phyloP scores from a whole-genome alignment of 2,888 invertebrate species.

The Heliconius ethilla region DNA sequence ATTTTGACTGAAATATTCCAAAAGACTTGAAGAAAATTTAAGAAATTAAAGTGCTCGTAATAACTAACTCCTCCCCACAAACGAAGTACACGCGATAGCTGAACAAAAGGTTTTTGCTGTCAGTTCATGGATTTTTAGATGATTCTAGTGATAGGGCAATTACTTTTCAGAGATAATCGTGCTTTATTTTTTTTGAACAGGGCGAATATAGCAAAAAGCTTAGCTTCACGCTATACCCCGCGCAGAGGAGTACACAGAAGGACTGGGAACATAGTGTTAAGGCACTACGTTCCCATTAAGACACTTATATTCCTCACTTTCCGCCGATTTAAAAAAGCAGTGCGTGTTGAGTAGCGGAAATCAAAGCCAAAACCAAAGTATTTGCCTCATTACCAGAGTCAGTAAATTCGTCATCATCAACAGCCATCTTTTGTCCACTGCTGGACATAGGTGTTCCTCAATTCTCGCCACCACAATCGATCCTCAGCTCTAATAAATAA shows the following conservation, averaged over 20 bases:
- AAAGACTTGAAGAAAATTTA: neutral
- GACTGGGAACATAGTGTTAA: too few species aligned
- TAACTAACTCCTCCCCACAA: neutral
- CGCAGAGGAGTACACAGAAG: accelerated
- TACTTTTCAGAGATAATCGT: neutral
- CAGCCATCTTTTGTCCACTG: too few species aligned
- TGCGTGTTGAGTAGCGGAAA: too few species aligned
- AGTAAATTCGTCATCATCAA: too few species aligned
- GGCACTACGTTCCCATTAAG: too few species aligned
- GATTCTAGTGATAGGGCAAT: neutral
- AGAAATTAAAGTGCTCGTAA: neutral
- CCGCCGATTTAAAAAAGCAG: too few species aligned
- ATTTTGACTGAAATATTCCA: neutral
- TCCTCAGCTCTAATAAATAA: too few species aligned
- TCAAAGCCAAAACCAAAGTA: too few species aligned
- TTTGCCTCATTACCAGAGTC: too few species aligned
- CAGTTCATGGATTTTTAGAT: neutral
- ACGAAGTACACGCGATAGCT: neutral
- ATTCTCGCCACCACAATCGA: too few species aligned
- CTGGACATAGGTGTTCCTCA: too few species aligned
- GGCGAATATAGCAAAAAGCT: neutral
- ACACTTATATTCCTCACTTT: too few species aligned
- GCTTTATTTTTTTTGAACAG: neutral
- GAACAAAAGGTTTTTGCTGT: neutral
- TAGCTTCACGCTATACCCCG: neutral